Percentiles rank a stretch among this genome's conserved stretches.
These are phyloP conservation scores for Brachionus sp. DNA, from an alignment of 1,140 invertebrate genomes.

Conservation along the genomic window DNA sequence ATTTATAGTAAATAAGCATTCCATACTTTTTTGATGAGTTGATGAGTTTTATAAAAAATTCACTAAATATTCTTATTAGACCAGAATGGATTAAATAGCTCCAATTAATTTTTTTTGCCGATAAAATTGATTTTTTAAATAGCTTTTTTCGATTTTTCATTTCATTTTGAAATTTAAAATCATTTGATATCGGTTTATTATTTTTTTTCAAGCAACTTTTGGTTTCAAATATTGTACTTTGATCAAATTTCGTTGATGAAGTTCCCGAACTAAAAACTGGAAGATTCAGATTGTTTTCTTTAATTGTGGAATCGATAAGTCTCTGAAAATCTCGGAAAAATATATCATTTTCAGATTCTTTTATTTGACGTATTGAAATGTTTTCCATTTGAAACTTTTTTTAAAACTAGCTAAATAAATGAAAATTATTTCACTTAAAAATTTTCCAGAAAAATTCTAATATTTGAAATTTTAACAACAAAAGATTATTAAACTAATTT, in stretches of 20 bases:
- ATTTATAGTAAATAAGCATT: neutral
- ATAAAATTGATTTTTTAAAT: neutral
- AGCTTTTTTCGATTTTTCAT: neutral
- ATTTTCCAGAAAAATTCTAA: no score
- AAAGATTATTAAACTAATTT: no score
- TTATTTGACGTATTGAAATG: neutral
- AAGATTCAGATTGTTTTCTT: neutral
- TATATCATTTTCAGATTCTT: neutral
- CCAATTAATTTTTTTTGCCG: neutral
- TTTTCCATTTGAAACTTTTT: no score
- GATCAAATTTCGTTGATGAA: neutral
- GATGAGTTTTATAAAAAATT: neutral
- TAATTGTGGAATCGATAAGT: neutral
- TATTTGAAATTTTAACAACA: no score
- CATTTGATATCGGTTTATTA: neutral
- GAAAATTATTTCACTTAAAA: no score
- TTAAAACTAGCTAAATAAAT: no score
- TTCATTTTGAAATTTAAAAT: neutral
- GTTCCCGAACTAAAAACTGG: neutral
- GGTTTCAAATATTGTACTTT: neutral
- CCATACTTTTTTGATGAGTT: neutral
- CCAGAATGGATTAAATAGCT: no score
- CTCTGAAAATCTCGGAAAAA: constrained; percentile 23
- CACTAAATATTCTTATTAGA: neutral
- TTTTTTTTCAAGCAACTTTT: neutral